Percentiles rank a stretch among this genome's conserved stretches.
phyloP scores from a whole-genome alignment of 2,113 vertebrate genomes.

The Bostrychus sinensis region DNA sequence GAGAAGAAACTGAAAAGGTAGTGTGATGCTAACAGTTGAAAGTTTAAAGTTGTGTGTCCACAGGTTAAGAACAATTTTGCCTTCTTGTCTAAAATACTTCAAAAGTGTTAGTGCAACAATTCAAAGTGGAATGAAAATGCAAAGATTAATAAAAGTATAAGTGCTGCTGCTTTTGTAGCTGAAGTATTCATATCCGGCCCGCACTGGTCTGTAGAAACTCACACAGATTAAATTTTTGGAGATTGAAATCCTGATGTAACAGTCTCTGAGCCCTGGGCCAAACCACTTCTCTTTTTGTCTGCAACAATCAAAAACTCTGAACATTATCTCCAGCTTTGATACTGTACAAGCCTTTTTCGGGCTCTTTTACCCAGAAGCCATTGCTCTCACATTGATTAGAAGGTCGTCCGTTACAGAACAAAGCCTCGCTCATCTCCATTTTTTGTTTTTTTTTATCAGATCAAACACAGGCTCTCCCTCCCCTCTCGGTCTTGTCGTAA shows the following conservation, averaged over 20 bases:
- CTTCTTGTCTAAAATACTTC: no score
- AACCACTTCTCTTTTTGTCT: constrained; percentile 19
- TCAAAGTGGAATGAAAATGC: no score
- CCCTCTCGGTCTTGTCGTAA: constrained; percentile 30
- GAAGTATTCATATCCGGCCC: neutral
- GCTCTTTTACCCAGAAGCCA: constrained; percentile 24
- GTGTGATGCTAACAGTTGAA: no score
- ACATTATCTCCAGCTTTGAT: constrained; percentile 52
- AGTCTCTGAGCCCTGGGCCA: constrained; percentile 21
- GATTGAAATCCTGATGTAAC: constrained; percentile 26
- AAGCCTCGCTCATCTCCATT: constrained; percentile 32
- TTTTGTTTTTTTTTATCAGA: constrained; percentile 27
- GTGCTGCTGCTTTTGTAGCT: no score
- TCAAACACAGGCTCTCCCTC: constrained; percentile 34
- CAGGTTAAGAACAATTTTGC: no score
- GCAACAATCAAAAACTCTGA: constrained; percentile 5
- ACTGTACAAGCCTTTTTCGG: constrained; percentile 20
- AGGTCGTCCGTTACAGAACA: constrained; percentile 42
- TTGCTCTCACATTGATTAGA: constrained; percentile 15
- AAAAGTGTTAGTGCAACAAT: no score
- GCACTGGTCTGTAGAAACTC: no score
- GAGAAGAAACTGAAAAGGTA: no score
- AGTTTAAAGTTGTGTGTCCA: no score
- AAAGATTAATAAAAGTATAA: no score
- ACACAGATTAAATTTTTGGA: neutral